Evolutionary conservation across 2,797 vertebrate species (phyloP).

Genomic region (Coregonus sp.): DNA sequence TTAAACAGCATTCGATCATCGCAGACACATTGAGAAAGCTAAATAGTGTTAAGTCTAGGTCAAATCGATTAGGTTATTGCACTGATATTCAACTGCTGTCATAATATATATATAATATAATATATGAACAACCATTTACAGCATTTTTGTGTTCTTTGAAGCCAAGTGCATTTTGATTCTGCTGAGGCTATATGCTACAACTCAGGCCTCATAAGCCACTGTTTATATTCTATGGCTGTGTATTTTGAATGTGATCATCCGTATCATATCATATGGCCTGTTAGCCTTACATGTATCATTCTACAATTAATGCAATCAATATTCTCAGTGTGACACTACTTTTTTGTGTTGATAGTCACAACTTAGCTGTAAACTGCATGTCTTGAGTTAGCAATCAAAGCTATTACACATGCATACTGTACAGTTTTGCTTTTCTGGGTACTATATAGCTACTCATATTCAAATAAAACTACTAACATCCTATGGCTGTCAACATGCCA

Average conservation of each 20-base stretch:
- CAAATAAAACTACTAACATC: not conserved
- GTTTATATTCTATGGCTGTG: constrained; percentile 13
- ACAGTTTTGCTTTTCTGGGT: not conserved
- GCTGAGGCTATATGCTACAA: not conserved
- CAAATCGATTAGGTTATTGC: not conserved
- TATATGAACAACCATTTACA: not conserved
- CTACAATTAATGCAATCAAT: not conserved
- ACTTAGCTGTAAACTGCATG: not conserved
- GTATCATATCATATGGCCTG: constrained; percentile 33
- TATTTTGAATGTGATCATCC: constrained; percentile 38
- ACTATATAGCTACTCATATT: not conserved
- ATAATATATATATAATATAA: not conserved
- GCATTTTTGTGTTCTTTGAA: constrained; percentile 4
- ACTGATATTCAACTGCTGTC: not conserved
- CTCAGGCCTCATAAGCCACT: constrained; percentile 22
- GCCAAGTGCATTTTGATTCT: constrained; percentile 20
- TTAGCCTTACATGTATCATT: constrained; percentile 38
- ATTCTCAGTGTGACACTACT: not conserved
- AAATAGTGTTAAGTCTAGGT: not conserved
- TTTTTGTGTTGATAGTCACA: not conserved
- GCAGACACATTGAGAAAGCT: not conserved
- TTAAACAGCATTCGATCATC: not conserved
- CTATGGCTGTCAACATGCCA: not conserved
- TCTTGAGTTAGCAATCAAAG: not conserved
- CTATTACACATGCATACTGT: not conserved